Conservation (phyloP, 2,113 vertebrate species). For the Cinclus mexicanus region DNA sequence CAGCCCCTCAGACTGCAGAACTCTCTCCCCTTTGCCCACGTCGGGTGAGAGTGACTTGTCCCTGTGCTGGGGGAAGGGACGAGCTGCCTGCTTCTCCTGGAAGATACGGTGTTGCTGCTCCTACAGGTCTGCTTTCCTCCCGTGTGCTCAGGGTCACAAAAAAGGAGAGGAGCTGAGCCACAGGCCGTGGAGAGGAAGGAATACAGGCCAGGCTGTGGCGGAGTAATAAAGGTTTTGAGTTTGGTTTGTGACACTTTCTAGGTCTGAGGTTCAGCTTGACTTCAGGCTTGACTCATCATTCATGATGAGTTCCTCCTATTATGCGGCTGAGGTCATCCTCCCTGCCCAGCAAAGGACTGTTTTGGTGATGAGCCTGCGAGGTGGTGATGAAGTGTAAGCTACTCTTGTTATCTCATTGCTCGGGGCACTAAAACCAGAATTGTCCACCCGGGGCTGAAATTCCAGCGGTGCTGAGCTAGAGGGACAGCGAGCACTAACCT, state of each 20-base stretch:
- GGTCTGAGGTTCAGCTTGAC: neutral
- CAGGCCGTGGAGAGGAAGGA: too few species aligned
- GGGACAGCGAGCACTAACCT: neutral
- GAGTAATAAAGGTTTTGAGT: neutral
- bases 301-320: neutral
- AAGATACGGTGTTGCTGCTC: neutral
- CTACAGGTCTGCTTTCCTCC: neutral
- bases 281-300: too few species aligned
- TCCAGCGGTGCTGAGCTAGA: neutral
- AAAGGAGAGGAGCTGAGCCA: neutral
- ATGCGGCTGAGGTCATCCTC: too few species aligned
- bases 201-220: neutral
- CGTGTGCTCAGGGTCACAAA: fast-evolving
- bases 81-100: neutral
- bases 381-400: neutral
- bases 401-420: fast-evolving
- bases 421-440: neutral
- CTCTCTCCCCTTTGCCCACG: neutral
- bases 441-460: too few species aligned
- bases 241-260: neutral
- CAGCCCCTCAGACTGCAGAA: neutral
- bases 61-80: neutral
- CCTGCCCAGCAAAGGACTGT: neutral
- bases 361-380: neutral
- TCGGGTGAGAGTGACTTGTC: neutral